Conservation (phyloP, 2,888 invertebrate species). For the Myopa testacea region DNA sequence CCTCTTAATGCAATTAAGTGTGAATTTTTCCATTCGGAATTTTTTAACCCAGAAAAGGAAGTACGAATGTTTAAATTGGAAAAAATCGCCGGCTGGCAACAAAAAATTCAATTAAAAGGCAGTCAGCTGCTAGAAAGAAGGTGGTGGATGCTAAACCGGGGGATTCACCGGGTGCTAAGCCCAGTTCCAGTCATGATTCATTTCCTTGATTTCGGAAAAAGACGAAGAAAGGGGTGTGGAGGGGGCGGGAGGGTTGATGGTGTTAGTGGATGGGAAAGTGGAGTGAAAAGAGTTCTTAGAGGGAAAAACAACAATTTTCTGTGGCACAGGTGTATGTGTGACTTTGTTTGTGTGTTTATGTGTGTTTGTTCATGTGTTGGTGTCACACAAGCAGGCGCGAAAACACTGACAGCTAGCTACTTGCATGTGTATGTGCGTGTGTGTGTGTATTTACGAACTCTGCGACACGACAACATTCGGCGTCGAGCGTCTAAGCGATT, state of each 20-base stretch:
- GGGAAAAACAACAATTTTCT: not conserved
- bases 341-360: not conserved
- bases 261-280: not conserved
- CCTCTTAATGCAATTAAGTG: not conserved
- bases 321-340: not conserved
- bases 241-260: no score
- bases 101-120: slow-evolving; percentile 9
- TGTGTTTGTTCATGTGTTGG: not conserved
- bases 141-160: not conserved
- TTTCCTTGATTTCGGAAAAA: not conserved
- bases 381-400: not conserved
- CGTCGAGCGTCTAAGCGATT: slow-evolving; percentile 66
- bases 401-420: not conserved
- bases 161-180: not conserved
- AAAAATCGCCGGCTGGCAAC: not conserved
- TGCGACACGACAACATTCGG: slow-evolving; percentile 21
- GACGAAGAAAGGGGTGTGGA: not conserved
- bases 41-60: not conserved
- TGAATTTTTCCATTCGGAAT: not conserved
- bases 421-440: not conserved
- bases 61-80: slow-evolving; percentile 7
- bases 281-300: not conserved
- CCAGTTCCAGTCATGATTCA: not conserved
- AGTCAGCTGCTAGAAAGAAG: not conserved
- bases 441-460: not conserved